Conservation (phyloP, 2,113 vertebrate species). For the Suncus etruscus region DNA sequence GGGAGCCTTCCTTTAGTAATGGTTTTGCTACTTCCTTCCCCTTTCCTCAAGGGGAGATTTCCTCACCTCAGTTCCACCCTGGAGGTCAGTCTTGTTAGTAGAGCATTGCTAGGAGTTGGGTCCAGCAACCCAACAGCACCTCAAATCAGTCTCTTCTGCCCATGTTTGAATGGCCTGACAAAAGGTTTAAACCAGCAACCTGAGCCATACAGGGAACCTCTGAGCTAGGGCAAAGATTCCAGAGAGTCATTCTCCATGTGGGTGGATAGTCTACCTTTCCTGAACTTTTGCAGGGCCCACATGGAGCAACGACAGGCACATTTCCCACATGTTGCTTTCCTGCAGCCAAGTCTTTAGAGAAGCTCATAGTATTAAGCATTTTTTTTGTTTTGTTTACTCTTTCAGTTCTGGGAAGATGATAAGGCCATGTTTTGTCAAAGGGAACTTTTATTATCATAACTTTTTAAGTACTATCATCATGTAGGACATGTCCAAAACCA, state of each 20-base stretch:
- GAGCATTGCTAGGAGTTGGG: not conserved
- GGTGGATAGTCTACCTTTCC: not conserved
- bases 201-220: not conserved
- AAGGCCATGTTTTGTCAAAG: constrained; percentile 1
- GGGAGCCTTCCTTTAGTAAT: constrained; percentile 25
- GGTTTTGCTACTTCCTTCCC: not conserved
- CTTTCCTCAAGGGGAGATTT: not conserved
- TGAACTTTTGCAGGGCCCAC: not conserved
- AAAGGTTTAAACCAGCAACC: too few species aligned
- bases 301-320: not conserved
- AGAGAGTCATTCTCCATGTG: not conserved
- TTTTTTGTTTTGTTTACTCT: constrained; percentile 51
- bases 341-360: not conserved
- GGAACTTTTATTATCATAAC: not conserved
- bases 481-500: not conserved
- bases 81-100: not conserved
- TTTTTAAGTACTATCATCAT: too few species aligned
- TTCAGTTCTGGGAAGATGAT: not conserved
- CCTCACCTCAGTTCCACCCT: not conserved
- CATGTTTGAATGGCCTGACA: too few species aligned
- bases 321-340: not conserved
- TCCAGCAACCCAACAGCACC: not conserved
- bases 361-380: not conserved
- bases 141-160: not conserved
- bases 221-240: not conserved